A percentile compares a stretch with the other conserved stretches of the same genome.
These are phyloP conservation scores for Xestia xanthographa DNA, from an alignment of 2,888 invertebrate species.

Conservation along the genomic window DNA sequence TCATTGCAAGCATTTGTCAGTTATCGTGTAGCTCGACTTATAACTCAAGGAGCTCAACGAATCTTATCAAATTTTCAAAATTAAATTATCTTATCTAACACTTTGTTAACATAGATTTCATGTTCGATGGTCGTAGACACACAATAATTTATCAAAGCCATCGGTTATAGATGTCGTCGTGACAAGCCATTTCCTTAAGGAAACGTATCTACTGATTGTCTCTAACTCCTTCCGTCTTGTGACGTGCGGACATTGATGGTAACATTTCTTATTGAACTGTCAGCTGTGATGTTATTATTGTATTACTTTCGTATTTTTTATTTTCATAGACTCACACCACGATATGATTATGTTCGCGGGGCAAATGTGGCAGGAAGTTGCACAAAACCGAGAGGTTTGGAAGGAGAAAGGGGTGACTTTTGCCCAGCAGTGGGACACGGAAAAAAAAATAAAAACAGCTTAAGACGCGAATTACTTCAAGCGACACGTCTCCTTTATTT, in stretches of 20 bases:
- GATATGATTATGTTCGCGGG: background rate
- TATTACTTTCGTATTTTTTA: no score
- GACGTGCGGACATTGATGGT: background rate
- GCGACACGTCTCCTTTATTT: background rate
- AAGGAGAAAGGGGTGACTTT: background rate
- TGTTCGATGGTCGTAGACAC: conserved; percentile 1
- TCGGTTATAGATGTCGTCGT: conserved; percentile 11
- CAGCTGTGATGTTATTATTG: background rate
- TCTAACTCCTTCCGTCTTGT: conserved; percentile 8
- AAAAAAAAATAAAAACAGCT: background rate
- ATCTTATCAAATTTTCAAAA: no score
- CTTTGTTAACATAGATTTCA: background rate
- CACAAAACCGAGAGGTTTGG: background rate
- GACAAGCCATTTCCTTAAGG: conserved; percentile 47
- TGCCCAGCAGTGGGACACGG: background rate
- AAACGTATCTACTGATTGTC: conserved; percentile 33
- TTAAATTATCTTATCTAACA: no score
- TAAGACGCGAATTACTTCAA: background rate
- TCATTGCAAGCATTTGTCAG: no score
- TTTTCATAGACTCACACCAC: background rate
- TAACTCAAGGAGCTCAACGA: no score
- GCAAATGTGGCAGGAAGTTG: background rate
- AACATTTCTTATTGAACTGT: background rate
- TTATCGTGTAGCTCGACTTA: no score
- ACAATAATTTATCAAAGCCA: conserved; percentile 25